Evolutionary conservation across 1,140 invertebrate genomes (phyloP).

Genomic region (Delia radicum): DNA sequence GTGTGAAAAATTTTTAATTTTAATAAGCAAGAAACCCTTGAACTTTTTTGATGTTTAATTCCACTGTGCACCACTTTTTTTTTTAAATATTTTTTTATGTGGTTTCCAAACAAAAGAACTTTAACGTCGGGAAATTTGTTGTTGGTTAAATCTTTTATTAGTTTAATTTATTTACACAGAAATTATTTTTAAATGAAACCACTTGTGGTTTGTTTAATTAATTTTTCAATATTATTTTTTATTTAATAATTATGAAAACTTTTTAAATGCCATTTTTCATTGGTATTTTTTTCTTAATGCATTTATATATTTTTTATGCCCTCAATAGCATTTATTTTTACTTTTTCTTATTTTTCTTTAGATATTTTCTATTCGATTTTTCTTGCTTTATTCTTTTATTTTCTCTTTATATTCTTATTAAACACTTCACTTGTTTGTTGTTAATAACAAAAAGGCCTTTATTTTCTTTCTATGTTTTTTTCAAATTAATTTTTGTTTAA

Average conservation of each 20-base stretch:
- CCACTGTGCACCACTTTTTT: neutral
- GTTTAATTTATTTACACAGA: neutral
- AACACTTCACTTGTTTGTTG: neutral
- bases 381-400: neutral
- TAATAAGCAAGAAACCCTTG: neutral
- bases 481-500: neutral
- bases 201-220: neutral
- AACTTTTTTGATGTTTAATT: neutral
- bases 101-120: too few relatives aligned
- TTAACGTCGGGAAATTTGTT: neutral
- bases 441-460: neutral
- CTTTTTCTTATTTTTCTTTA: neutral
- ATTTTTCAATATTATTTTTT: neutral
- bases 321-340: neutral
- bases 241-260: neutral
- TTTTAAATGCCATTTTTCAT: neutral
- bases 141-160: neutral
- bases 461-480: neutral
- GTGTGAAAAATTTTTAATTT: too few relatives aligned
- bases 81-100: neutral
- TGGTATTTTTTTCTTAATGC: neutral
- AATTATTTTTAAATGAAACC: neutral
- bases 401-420: neutral
- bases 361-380: neutral
- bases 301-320: neutral